Conservation (phyloP, 2,888 invertebrate genomes). For the Abrostola tripartita region DNA sequence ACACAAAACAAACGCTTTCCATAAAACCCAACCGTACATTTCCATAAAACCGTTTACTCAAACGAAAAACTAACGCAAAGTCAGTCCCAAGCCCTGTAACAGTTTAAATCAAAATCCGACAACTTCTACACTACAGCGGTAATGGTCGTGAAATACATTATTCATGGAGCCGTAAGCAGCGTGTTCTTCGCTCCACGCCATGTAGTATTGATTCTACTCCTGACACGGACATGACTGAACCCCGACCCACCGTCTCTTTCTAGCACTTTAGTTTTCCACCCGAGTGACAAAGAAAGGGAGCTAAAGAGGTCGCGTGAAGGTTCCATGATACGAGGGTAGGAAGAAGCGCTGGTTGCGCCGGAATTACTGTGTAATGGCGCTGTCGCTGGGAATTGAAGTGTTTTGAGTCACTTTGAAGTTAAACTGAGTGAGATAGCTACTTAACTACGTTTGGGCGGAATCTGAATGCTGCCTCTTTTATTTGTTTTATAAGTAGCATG, state of each 20-base stretch:
- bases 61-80: slow-evolving; percentile 14
- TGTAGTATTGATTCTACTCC: slow-evolving; percentile 54
- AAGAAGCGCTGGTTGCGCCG: slow-evolving; percentile 34
- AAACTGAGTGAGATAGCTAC: slow-evolving; percentile 27
- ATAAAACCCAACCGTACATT: not conserved
- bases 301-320: slow-evolving; percentile 20
- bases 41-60: slow-evolving; percentile 9
- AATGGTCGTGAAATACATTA: slow-evolving; percentile 54
- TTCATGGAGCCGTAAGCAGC: slow-evolving; percentile 51
- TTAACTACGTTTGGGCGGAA: slow-evolving; percentile 18
- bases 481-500: slow-evolving; percentile 4
- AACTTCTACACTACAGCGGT: slow-evolving; percentile 47
- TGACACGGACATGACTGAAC: slow-evolving; percentile 27
- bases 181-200: slow-evolving; percentile 45
- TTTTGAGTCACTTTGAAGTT: slow-evolving; percentile 38
- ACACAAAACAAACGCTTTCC: not conserved
- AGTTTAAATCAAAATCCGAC: slow-evolving; percentile 52
- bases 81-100: slow-evolving; percentile 25
- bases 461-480: slow-evolving; percentile 13
- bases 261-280: slow-evolving; percentile 8
- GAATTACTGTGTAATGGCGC: slow-evolving; percentile 40
- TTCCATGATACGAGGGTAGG: slow-evolving; percentile 24
- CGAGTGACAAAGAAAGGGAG: slow-evolving; percentile 28
- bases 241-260: slow-evolving; percentile 38
- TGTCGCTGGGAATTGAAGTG: slow-evolving; percentile 38